phyloP scores from a whole-genome alignment of 2,888 invertebrate genomes.

The Ptilodon capucinus region DNA sequence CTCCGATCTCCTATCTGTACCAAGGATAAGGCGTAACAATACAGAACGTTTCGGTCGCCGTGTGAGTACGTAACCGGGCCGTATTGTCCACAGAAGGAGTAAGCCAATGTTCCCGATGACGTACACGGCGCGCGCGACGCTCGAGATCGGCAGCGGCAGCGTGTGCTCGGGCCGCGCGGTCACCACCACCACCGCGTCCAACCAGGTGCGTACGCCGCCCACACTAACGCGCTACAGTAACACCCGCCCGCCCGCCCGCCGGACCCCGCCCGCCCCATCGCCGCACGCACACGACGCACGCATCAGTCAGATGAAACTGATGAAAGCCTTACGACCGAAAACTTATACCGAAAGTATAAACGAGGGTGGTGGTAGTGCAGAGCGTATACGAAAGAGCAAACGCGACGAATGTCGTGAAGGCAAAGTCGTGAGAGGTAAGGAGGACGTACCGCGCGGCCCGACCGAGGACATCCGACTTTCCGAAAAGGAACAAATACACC shows the following conservation, averaged over 20 bases:
- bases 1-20: background rate
- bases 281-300: background rate
- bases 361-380: constrained; percentile 33
- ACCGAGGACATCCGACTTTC: background rate
- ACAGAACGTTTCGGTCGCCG: background rate
- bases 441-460: constrained; percentile 43
- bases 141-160: constrained; percentile 79
- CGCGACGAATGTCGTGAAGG: background rate
- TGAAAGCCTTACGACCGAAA: constrained; percentile 36
- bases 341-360: background rate
- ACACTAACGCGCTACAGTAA: constrained; percentile 16
- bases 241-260: background rate
- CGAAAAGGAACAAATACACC: constrained; percentile 3
- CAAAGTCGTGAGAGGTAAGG: constrained; percentile 8
- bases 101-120: constrained; percentile 76
- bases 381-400: no score
- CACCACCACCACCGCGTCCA: constrained; percentile 78
- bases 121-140: constrained; percentile 78
- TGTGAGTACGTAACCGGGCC: background rate
- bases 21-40: background rate
- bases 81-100: constrained; percentile 65
- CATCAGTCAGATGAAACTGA: constrained; percentile 31
- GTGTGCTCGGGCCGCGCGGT: constrained; percentile 78
- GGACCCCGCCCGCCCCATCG: no score
- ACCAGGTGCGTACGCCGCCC: constrained; percentile 72